Evolutionary conservation across 2,113 vertebrate genomes (phyloP).

Genomic region (Pagrus major): DNA sequence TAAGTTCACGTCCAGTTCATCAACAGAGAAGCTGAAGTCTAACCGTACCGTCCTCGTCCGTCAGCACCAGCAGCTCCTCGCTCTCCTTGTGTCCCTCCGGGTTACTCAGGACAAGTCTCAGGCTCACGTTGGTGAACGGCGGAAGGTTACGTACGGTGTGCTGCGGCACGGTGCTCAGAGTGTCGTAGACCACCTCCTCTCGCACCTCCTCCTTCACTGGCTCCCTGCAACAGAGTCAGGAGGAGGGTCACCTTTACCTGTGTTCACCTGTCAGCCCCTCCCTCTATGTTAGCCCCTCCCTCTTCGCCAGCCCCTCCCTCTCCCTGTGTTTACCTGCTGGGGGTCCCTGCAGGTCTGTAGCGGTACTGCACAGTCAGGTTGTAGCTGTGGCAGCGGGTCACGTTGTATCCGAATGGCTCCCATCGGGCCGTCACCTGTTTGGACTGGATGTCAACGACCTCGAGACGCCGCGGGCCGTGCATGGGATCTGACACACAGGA

Average conservation of each 20-base stretch:
- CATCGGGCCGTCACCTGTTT: conserved; percentile 94
- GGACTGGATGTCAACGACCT: conserved; percentile 93
- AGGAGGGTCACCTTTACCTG: neutral
- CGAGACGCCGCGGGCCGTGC: conserved; percentile 90
- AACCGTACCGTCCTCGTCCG: conserved; percentile 92
- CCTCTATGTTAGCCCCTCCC: too few relatives aligned
- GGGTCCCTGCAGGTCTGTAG: conserved; percentile 84
- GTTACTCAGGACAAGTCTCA: conserved; percentile 92
- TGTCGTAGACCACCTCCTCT: conserved; percentile 92
- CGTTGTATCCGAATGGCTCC: conserved; percentile 97
- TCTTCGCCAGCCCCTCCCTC: too few relatives aligned
- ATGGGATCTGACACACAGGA: conserved; percentile 88
- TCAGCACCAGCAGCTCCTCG: conserved; percentile 91
- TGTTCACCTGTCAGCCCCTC: neutral
- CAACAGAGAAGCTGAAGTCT: conserved; percentile 10
- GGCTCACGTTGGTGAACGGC: conserved; percentile 94
- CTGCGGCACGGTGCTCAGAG: conserved; percentile 85
- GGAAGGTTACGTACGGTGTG: conserved; percentile 92
- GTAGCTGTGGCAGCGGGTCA: conserved; percentile 95
- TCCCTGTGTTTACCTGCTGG: conserved; percentile 65
- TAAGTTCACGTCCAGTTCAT: too few relatives aligned
- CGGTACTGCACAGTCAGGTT: conserved; percentile 95
- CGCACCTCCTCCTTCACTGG: conserved; percentile 89
- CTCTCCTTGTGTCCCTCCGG: conserved; percentile 93
- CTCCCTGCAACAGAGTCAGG: conserved; percentile 68